Conservation (phyloP, 1,140 invertebrate genomes). For the Trichogramma pretiosum region DNA sequence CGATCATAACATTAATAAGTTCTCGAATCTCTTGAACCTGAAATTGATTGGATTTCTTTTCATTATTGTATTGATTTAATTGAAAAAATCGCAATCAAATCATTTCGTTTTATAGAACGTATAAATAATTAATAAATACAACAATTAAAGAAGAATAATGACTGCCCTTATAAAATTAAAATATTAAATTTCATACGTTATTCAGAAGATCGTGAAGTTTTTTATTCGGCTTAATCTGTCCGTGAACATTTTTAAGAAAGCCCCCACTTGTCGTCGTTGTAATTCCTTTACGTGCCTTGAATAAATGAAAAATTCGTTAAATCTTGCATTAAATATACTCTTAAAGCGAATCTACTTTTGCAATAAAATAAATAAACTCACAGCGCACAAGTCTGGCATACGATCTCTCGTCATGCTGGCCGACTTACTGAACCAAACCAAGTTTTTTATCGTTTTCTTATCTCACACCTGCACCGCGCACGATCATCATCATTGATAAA, state of each 20-base stretch:
- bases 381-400: constrained; percentile 36
- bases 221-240: constrained; percentile 33
- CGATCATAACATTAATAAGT: constrained; percentile 44
- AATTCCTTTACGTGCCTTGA: no score
- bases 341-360: no score
- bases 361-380: constrained; percentile 30
- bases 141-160: no score
- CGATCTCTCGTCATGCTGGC: constrained; percentile 40
- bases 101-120: background rate
- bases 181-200: constrained; percentile 34
- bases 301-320: no score
- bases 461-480: no score
- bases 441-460: no score
- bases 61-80: constrained; percentile 16
- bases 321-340: no score
- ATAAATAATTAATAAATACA: no score
- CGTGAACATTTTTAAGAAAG: constrained; percentile 34
- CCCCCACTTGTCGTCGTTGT: constrained; percentile 24
- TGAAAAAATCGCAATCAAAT: background rate
- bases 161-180: no score
- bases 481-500: no score
- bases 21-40: constrained; percentile 47
- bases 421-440: no score
- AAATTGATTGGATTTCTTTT: no score
- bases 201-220: constrained; percentile 38